Base-by-base conservation (phyloP, 1,140 invertebrate species). In the Camponotus floridanus region DNA sequence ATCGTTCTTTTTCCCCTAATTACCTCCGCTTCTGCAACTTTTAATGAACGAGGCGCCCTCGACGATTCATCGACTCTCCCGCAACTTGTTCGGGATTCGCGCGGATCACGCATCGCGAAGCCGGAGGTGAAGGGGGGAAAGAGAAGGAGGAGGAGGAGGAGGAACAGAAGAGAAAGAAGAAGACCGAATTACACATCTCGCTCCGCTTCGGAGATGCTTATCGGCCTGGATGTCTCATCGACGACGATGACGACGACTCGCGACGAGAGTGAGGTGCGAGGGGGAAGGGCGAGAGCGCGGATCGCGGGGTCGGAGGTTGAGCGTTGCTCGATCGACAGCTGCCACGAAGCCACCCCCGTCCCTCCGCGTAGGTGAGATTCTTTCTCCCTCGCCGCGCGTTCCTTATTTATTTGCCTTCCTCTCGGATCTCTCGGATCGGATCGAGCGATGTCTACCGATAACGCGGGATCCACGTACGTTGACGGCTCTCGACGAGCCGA, bases 321-420 rank as follows among this genome's bases (percentile, higher is more conserved):
- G 79, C 87, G 51, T 61, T 65, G 74, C 61, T 88, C 90, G 90
- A 91, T 91, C 90, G 90, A 91, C 90, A 91, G 90, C 90, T 91
- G 90, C 89, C 87, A 91, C 80, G 85, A 51, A 90, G 67, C 86
- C 84, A 51, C 80, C 59, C 67, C 73, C 64, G 39, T 1, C 39
- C 64, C 89, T 76, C 13, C 78, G 70, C 89, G 89, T 90, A 87
- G 86, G 76, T 83, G 86, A 90, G 88, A 90, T 90, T 90, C 88
- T 79, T 80, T 78, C 21, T n/a, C 51, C 42, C 62, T n/a, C n/a
- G 26, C 0, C 26, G 26, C 64, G 62, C 67, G 64, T 55, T 70
- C 39, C 51, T 79, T 65, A 79, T 68, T 80, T 67, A 80, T 85
- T 79, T 36, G 48, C 76, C 76, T 36, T 15, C 61, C 15, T 86